phyloP scores from a whole-genome alignment of 2,888 invertebrate genomes.

The Fissipunctia ypsillon region DNA sequence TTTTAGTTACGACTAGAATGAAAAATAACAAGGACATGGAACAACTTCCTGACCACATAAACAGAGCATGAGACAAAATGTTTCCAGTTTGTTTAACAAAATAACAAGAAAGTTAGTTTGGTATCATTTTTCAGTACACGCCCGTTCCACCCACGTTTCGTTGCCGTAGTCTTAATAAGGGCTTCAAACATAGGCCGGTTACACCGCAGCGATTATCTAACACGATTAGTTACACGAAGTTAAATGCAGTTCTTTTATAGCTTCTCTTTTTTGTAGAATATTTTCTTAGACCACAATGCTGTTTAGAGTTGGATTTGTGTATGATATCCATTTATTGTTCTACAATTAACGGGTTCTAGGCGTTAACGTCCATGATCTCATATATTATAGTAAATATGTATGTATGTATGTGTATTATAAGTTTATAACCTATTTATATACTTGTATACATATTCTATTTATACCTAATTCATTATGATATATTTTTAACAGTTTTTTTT shows the following conservation, averaged over 20 bases:
- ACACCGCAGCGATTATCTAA: conserved; percentile 22
- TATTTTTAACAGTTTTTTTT: too few relatives aligned
- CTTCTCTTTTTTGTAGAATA: conserved; percentile 2
- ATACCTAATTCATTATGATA: too few relatives aligned
- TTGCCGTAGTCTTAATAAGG: conserved; percentile 46
- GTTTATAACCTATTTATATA: too few relatives aligned
- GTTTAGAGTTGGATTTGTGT: neutral
- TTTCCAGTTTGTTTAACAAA: conserved; percentile 45
- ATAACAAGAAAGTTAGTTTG: conserved; percentile 55
- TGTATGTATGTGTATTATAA: too few relatives aligned
- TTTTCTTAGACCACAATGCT: neutral
- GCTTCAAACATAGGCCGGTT: conserved; percentile 30
- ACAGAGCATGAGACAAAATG: conserved; percentile 48
- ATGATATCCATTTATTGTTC: neutral
- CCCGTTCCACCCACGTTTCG: conserved; percentile 46
- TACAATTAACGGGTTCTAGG: neutral
- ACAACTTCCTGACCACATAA: conserved; percentile 50
- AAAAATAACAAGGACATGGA: conserved; percentile 36
- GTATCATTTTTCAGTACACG: conserved; percentile 65
- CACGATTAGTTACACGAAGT: conserved; percentile 12
- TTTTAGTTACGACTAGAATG: conserved; percentile 33
- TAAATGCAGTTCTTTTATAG: neutral
- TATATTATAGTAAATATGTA: too few relatives aligned
- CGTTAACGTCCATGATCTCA: neutral
- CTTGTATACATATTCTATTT: too few relatives aligned